Evolutionary conservation across 2,797 vertebrate species (phyloP).

Genomic region (Trachurus trachurus): DNA sequence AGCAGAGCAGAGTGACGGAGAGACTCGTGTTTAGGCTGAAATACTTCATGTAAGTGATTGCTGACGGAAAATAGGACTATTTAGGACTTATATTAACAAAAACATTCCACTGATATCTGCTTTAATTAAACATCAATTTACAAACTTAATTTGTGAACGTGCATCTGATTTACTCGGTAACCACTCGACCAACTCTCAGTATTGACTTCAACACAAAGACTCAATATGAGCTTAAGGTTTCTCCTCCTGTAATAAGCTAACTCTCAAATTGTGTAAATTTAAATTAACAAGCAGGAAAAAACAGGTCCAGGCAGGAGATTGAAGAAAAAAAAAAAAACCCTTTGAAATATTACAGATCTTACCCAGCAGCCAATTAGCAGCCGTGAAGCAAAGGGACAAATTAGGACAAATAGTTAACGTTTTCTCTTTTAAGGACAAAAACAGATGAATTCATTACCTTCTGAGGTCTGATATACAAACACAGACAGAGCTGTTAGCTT

Average conservation of each 20-base stretch:
- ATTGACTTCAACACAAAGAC: background rate
- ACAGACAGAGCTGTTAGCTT: slow-evolving; percentile 12
- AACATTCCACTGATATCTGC: no score
- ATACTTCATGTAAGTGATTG: no score
- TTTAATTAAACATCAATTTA: background rate
- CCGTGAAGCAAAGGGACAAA: slow-evolving; percentile 49
- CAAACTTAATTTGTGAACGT: background rate
- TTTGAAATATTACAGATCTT: slow-evolving; percentile 39
- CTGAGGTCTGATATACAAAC: slow-evolving; percentile 39
- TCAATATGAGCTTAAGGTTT: background rate
- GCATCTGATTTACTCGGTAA: background rate
- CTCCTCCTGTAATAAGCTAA: background rate
- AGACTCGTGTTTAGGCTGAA: no score
- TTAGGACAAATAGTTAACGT: slow-evolving; percentile 56
- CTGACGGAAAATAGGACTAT: no score
- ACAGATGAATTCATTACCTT: slow-evolving; percentile 48
- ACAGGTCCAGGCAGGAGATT: slow-evolving; percentile 26
- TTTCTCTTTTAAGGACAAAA: slow-evolving; percentile 51
- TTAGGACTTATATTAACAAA: no score
- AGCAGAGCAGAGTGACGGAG: no score
- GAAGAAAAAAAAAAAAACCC: slow-evolving; percentile 12
- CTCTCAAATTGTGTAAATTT: slow-evolving; percentile 10
- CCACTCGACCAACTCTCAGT: background rate
- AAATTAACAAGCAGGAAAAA: slow-evolving; percentile 38
- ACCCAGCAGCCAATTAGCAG: slow-evolving; percentile 41